Evolutionary conservation across 2,888 invertebrate species (phyloP).

Genomic region (Drosophila mercatorum): DNA sequence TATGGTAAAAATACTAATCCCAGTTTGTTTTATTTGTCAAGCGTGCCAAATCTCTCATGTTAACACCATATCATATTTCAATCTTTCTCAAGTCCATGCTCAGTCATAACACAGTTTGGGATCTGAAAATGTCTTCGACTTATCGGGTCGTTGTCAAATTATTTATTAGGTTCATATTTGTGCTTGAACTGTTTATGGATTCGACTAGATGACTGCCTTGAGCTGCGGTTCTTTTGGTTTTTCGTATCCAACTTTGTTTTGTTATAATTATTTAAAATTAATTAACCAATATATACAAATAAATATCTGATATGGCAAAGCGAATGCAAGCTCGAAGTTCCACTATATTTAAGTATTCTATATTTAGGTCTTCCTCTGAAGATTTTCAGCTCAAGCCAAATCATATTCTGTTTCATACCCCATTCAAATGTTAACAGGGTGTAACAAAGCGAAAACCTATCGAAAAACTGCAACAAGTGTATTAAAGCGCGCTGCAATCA

Average conservation of each 20-base stretch:
- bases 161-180: neutral
- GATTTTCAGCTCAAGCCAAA: neutral
- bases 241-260: neutral
- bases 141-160: neutral
- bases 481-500: conserved; percentile 21
- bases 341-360: no score
- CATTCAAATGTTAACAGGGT: conserved; percentile 11
- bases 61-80: no score
- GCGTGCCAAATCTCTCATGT: neutral
- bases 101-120: no score
- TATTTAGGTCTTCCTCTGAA: neutral
- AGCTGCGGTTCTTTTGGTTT: no score
- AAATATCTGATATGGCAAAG: no score
- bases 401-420: neutral
- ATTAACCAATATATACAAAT: neutral
- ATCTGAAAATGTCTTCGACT: neutral
- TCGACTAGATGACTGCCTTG: neutral
- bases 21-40: neutral
- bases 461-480: conserved; percentile 44
- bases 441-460: conserved; percentile 22
- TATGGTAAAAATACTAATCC: neutral
- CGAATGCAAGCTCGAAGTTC: no score
- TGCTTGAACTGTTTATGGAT: neutral
- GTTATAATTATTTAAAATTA: neutral
- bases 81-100: no score